phyloP scores from a whole-genome alignment of 2,888 invertebrate species.

The Auanema sp. region DNA sequence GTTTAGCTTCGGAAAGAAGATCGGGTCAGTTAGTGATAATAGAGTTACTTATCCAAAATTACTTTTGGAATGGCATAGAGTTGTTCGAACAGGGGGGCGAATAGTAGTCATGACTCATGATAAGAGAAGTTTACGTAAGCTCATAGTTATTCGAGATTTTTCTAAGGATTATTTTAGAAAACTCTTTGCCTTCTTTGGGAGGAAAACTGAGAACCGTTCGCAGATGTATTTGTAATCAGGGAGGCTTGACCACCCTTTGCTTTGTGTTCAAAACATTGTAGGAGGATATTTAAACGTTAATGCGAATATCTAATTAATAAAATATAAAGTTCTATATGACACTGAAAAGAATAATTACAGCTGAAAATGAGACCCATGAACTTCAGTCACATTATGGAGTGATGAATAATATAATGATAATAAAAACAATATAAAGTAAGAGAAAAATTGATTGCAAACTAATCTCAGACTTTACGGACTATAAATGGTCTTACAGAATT shows the following conservation, averaged over 20 bases:
- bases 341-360: no score
- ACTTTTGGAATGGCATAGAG: slow-evolving; percentile 63
- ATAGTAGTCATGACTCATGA: slow-evolving; percentile 35
- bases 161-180: slow-evolving; percentile 8
- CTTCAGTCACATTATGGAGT: no score
- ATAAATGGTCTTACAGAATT: not conserved
- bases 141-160: not conserved
- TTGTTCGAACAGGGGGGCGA: slow-evolving; percentile 24
- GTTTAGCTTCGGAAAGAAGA: slow-evolving; percentile 64
- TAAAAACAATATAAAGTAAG: no score
- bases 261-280: slow-evolving; percentile 5
- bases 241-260: slow-evolving; percentile 11
- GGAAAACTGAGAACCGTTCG: slow-evolving; percentile 15
- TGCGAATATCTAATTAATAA: not conserved
- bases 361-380: no score
- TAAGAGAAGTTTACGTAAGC: slow-evolving; percentile 32
- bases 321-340: no score
- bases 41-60: slow-evolving; percentile 68
- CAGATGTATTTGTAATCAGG: slow-evolving; percentile 1
- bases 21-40: slow-evolving; percentile 68
- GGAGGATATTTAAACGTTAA: not conserved
- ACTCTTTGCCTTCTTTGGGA: slow-evolving; percentile 10
- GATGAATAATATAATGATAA: no score
- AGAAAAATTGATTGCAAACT: no score
- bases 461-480: no score